Evolutionary conservation across 2,888 invertebrate genomes (phyloP).

Genomic region (Eilema sororculum): DNA sequence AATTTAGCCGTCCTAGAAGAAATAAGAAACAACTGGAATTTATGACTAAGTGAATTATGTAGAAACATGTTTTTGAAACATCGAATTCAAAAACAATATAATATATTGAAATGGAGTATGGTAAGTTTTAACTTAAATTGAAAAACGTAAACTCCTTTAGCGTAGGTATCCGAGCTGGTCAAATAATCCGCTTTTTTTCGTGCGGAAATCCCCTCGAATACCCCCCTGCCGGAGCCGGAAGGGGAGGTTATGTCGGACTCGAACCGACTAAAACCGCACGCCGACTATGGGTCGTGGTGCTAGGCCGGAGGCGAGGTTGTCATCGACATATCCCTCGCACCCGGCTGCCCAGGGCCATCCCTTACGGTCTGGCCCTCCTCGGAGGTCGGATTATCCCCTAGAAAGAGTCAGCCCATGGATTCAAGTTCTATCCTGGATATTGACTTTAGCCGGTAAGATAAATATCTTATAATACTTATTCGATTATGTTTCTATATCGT

Average conservation of each 20-base stretch:
- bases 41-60: neutral
- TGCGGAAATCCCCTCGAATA: too few relatives aligned
- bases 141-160: neutral
- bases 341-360: too few relatives aligned
- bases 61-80: neutral
- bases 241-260: too few relatives aligned
- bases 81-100: neutral
- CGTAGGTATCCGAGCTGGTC: neutral
- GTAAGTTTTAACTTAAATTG: neutral
- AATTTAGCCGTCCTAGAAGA: constrained; percentile 23
- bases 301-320: too few relatives aligned
- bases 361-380: too few relatives aligned
- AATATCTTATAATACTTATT: neutral
- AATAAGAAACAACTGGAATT: constrained; percentile 20
- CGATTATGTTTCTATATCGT: neutral
- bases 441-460: neutral
- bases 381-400: too few relatives aligned
- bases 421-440: neutral
- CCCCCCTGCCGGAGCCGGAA: too few relatives aligned
- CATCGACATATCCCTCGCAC: too few relatives aligned
- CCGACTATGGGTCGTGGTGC: too few relatives aligned
- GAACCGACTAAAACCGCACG: too few relatives aligned
- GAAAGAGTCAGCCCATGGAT: neutral
- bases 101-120: neutral
- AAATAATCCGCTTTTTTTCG: too few relatives aligned